These are phyloP conservation scores for Eudemis profundana DNA, from an alignment of 2,888 invertebrate genomes.

Conservation along the genomic window DNA sequence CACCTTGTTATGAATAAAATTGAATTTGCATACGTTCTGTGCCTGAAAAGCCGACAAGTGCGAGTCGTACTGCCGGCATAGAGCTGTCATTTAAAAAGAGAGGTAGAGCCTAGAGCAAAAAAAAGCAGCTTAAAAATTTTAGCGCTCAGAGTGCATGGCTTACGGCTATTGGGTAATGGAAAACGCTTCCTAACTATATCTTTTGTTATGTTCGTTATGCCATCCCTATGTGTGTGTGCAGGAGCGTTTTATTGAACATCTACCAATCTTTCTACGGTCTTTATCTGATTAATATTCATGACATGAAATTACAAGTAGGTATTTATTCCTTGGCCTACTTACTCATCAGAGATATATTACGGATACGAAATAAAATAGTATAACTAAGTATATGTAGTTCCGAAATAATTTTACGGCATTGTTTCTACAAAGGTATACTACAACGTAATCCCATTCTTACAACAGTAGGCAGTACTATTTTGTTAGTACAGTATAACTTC, in stretches of 20 bases:
- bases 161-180: neutral
- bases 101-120: neutral
- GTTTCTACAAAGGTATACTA: too few species aligned
- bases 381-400: too few species aligned
- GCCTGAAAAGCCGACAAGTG: slow-evolving; percentile 31
- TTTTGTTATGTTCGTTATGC: neutral
- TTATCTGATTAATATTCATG: too few species aligned
- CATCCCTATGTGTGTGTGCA: neutral
- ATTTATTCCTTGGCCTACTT: too few species aligned
- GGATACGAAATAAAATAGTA: too few species aligned
- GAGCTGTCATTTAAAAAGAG: slow-evolving; percentile 1
- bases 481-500: too few species aligned
- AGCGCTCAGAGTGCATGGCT: neutral
- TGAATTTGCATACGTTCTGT: slow-evolving; percentile 37
- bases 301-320: too few species aligned
- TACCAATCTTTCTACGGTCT: too few species aligned
- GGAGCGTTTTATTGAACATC: neutral
- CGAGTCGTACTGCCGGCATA: slow-evolving; percentile 10
- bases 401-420: too few species aligned
- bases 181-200: neutral
- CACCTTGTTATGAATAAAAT: slow-evolving; percentile 40
- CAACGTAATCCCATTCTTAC: too few species aligned
- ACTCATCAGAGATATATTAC: too few species aligned
- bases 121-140: neutral
- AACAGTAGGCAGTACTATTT: too few species aligned